Conservation (phyloP, 2,888 invertebrate species). For the Dichetophora obliterata region DNA sequence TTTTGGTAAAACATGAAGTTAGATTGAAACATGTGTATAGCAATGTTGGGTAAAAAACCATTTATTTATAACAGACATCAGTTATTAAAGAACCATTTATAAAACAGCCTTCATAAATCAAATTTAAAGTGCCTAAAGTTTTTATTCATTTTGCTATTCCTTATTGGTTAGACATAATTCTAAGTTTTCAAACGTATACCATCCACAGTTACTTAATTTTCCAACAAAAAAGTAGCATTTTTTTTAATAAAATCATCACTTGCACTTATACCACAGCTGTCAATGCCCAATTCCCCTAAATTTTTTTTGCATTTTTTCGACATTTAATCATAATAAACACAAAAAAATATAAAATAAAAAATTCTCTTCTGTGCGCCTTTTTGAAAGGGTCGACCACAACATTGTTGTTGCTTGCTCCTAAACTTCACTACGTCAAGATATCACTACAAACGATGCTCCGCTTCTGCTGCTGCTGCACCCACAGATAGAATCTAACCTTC, state of each 20-base stretch:
- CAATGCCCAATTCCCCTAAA: neutral
- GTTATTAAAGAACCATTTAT: too few species aligned
- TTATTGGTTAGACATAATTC: too few species aligned
- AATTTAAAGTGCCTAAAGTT: too few species aligned
- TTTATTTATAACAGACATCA: too few species aligned
- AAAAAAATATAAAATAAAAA: neutral
- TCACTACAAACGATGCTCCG: neutral
- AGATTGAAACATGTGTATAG: too few species aligned
- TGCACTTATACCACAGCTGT: neutral
- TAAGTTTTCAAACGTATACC: neutral
- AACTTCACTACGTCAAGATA: neutral
- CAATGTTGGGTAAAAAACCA: neutral
- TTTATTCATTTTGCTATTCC: too few species aligned
- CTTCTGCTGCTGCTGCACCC: neutral
- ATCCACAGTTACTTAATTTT: neutral
- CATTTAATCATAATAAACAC: slow-evolving; percentile 5
- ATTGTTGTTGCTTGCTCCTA: neutral
- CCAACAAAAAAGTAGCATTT: neutral
- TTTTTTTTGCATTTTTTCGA: neutral
- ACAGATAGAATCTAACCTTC: neutral
- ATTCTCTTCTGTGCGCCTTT: neutral
- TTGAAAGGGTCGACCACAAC: neutral
- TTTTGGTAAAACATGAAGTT: neutral
- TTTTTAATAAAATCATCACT: slow-evolving; percentile 1
- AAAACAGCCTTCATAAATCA: too few species aligned